A percentile compares a stretch with the other conserved stretches of the same genome.
These are phyloP conservation scores for Caenorhabditis uteleia DNA, from an alignment of 2,888 invertebrate species.

Conservation along the genomic window DNA sequence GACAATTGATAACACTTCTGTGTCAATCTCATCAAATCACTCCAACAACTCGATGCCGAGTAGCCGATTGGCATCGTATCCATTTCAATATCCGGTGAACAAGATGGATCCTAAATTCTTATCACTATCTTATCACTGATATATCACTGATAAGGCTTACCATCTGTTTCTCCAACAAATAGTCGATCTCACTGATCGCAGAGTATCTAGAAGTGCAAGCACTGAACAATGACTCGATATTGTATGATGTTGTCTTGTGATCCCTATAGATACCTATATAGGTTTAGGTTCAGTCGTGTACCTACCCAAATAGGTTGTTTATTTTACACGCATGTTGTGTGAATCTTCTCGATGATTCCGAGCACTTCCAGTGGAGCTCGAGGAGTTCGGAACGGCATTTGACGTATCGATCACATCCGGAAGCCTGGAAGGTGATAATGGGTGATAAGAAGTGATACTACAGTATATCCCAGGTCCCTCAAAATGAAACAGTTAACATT, in stretches of 20 bases:
- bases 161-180: too few relatives aligned
- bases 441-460: too few relatives aligned
- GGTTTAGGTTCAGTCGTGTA: not conserved
- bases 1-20: conserved; percentile 33
- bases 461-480: too few relatives aligned
- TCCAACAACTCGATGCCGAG: conserved; percentile 27
- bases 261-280: conserved; percentile 4
- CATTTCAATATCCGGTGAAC: conserved; percentile 9
- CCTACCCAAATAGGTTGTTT: conserved; percentile 23
- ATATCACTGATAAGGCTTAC: too few relatives aligned
- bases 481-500: too few relatives aligned
- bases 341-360: conserved; percentile 22
- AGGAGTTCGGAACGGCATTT: conserved; percentile 27
- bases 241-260: conserved; percentile 33
- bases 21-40: conserved; percentile 28
- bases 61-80: not conserved
- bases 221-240: conserved; percentile 21
- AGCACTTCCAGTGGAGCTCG: conserved; percentile 35
- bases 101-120: conserved; percentile 17
- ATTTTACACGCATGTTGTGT: conserved; percentile 35
- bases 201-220: conserved; percentile 19
- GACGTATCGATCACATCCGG: conserved; percentile 28
- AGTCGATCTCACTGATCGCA: conserved; percentile 29
- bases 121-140: conserved; percentile 5
- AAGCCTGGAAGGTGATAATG: too few relatives aligned